phyloP scores from a whole-genome alignment of 1,140 invertebrate species.

The Eupristina koningsbergeri region DNA sequence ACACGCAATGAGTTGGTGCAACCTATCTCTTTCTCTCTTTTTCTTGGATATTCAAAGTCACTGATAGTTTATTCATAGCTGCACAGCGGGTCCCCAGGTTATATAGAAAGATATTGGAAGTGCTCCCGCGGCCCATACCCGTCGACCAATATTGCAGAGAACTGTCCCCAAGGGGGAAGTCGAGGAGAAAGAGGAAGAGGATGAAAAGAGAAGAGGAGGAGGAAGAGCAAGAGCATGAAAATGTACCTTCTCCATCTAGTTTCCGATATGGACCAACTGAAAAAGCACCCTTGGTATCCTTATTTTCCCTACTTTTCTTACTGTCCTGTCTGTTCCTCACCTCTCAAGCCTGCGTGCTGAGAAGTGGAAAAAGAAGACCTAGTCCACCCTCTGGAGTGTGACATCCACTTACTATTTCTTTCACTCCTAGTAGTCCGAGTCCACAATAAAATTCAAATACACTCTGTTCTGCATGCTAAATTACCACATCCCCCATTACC shows the following conservation, averaged over 20 bases:
- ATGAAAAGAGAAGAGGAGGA: conserved; percentile 62
- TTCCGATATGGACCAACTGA: not conserved
- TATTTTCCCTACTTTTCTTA: not conserved
- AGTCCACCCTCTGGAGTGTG: conserved; percentile 39
- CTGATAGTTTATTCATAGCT: conserved; percentile 74
- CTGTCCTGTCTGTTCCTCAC: conserved; percentile 63
- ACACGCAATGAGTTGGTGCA: not conserved
- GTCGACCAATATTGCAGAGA: conserved; percentile 72
- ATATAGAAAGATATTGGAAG: conserved; percentile 73
- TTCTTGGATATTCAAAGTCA: conserved; percentile 73
- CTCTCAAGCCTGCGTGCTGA: too few species aligned
- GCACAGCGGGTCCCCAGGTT: conserved; percentile 64
- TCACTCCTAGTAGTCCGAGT: conserved; percentile 62
- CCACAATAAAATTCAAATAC: conserved; percentile 75
- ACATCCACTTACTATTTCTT: conserved; percentile 51
- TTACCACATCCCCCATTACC: conserved; percentile 74
- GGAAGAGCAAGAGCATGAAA: conserved; percentile 24
- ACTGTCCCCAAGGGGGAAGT: conserved; percentile 71
- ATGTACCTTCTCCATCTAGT: not conserved
- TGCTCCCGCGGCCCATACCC: conserved; percentile 62
- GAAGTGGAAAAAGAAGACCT: conserved; percentile 66
- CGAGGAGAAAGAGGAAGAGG: conserved; percentile 59
- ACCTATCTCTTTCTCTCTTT: not conserved
- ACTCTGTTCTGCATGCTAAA: conserved; percentile 73
- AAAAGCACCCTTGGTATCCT: not conserved